phyloP scores from a whole-genome alignment of 2,797 vertebrate genomes.

The Orestias chungarensis region DNA sequence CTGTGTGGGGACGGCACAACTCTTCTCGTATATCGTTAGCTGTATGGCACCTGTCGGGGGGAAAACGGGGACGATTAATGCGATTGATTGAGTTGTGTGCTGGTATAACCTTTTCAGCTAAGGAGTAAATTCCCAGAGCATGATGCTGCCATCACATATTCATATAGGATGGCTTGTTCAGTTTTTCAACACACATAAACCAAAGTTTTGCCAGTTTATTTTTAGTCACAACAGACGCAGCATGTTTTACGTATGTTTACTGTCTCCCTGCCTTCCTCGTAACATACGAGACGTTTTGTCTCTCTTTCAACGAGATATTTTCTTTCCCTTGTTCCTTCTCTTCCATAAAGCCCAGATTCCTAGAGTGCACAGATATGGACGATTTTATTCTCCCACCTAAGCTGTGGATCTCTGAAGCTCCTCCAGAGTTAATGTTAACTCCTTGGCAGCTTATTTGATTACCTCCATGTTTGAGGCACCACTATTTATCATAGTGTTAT shows the following conservation, averaged over 20 bases:
- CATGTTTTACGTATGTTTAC: too few relatives aligned
- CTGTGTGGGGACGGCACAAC: conserved; percentile 74
- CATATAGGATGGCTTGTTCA: not conserved
- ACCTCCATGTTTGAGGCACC: not conserved
- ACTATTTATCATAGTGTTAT: not conserved
- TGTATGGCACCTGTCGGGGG: conserved; percentile 63
- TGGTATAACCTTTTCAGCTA: too few relatives aligned
- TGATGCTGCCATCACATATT: not conserved
- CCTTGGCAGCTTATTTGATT: not conserved
- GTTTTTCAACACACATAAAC: not conserved
- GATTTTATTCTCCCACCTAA: not conserved
- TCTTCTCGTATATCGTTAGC: conserved; percentile 80
- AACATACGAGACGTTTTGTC: not conserved
- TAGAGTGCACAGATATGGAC: too few relatives aligned
- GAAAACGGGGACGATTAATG: not conserved
- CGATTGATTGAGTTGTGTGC: not conserved
- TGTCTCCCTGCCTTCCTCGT: too few relatives aligned
- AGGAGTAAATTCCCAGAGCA: not conserved
- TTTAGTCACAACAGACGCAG: too few relatives aligned
- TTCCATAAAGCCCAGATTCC: too few relatives aligned
- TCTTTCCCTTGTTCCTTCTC: too few relatives aligned
- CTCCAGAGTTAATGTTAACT: not conserved
- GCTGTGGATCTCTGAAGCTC: not conserved
- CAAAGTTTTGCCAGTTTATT: too few relatives aligned
- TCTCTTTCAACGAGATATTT: not conserved